phyloP scores from a whole-genome alignment of 2,113 vertebrate genomes.

The Chiloscyllium plagiosum region DNA sequence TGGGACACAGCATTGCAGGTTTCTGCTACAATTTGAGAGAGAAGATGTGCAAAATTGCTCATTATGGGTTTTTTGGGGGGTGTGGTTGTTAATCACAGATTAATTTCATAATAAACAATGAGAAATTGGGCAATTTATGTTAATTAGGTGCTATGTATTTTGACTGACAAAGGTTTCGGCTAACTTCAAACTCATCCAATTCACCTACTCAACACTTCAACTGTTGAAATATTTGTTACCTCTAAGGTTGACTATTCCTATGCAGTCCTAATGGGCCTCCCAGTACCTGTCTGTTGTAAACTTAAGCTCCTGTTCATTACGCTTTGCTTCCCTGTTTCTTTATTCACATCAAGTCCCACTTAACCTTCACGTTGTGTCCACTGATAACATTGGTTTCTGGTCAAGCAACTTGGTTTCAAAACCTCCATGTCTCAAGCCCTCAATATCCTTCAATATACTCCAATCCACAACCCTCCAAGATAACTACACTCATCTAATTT shows the following conservation, averaged over 20 bases:
- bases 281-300: neutral
- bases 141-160: neutral
- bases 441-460: no score
- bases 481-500: no score
- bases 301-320: neutral
- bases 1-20: neutral
- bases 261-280: neutral
- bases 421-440: neutral
- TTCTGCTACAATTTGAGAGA: neutral
- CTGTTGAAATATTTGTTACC: neutral
- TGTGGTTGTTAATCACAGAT: neutral
- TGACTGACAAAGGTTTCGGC: neutral
- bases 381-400: neutral
- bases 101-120: neutral
- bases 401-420: neutral
- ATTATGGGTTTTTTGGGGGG: neutral
- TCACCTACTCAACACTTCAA: neutral
- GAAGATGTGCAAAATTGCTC: neutral
- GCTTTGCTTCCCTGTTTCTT: neutral
- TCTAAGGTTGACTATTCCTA: neutral
- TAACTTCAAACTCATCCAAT: neutral
- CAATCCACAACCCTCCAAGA: no score
- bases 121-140: neutral
- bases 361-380: no score
- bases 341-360: neutral